phyloP scores from a whole-genome alignment of 2,888 invertebrate genomes.

The Ommatoiulus sabulosus region DNA sequence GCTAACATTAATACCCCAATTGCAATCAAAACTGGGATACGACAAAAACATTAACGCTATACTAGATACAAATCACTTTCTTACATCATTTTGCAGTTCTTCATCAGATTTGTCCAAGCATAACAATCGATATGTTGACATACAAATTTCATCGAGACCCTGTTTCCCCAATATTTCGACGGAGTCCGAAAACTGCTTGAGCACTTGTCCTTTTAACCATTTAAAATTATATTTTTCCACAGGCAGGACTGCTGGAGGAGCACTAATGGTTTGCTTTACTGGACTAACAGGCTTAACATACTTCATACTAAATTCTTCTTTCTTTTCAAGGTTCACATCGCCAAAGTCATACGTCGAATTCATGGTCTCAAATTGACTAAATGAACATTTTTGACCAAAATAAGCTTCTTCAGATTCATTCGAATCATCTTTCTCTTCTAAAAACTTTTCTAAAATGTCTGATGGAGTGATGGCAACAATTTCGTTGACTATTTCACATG shows the following conservation, averaged over 20 bases:
- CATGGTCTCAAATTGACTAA: conserved; percentile 53
- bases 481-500: conserved; percentile 71
- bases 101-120: conserved; percentile 75
- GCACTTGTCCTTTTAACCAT: conserved; percentile 73
- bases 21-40: neutral
- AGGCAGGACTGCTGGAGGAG: conserved; percentile 31
- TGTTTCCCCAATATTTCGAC: conserved; percentile 63
- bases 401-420: conserved; percentile 55
- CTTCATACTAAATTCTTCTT: conserved; percentile 51
- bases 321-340: conserved; percentile 6
- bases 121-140: conserved; percentile 74
- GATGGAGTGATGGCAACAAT: conserved; percentile 56
- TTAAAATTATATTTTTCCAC: conserved; percentile 57
- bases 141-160: conserved; percentile 72
- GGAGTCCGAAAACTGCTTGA: conserved; percentile 69
- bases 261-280: neutral
- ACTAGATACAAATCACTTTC: neutral
- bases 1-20: neutral
- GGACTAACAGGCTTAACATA: conserved; percentile 4
- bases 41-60: conserved; percentile 32
- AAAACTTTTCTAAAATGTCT: conserved; percentile 58
- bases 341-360: conserved; percentile 33
- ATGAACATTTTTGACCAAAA: conserved; percentile 61
- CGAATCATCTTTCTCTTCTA: conserved; percentile 28
- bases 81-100: conserved; percentile 79